These are phyloP conservation scores for Desmophyllum pertusum DNA, from an alignment of 92 coral and sea anemone genomes.

Conservation along the genomic window DNA sequence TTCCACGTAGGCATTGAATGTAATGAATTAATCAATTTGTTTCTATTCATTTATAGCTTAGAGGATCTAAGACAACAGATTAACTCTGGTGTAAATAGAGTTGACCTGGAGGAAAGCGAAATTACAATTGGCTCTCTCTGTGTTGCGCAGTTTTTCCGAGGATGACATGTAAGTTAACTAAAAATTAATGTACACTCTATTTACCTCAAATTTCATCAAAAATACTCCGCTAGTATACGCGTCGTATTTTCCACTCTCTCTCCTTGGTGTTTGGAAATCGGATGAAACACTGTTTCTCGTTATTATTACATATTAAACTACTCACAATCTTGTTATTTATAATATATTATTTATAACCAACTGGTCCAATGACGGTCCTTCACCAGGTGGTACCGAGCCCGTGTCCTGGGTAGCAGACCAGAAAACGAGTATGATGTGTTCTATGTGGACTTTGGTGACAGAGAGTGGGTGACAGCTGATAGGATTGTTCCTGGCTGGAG, in stretches of 20 bases:
- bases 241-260: too few species aligned
- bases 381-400: constrained; percentile 93
- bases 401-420: constrained; percentile 87
- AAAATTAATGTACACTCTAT: background rate
- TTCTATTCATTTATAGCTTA: constrained; percentile 49
- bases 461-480: constrained; percentile 86
- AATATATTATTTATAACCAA: too few species aligned
- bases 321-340: too few species aligned
- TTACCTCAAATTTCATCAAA: background rate
- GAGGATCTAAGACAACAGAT: constrained; percentile 78
- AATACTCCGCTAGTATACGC: too few species aligned
- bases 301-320: too few species aligned
- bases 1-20: too few species aligned
- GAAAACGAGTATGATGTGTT: constrained; percentile 93
- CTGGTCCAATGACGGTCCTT: too few species aligned
- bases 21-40: background rate
- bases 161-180: constrained; percentile 73
- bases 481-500: constrained; percentile 81
- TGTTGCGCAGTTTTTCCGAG: constrained; percentile 80
- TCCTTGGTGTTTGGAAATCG: too few species aligned
- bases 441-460: constrained; percentile 93
- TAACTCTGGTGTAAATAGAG: constrained; percentile 55
- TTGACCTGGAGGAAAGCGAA: constrained; percentile 62
- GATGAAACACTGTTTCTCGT: too few species aligned
- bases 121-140: constrained; percentile 85